Base-by-base conservation (phyloP, 92 coral and sea anemone genomes). In the Actinostola sp. region DNA sequence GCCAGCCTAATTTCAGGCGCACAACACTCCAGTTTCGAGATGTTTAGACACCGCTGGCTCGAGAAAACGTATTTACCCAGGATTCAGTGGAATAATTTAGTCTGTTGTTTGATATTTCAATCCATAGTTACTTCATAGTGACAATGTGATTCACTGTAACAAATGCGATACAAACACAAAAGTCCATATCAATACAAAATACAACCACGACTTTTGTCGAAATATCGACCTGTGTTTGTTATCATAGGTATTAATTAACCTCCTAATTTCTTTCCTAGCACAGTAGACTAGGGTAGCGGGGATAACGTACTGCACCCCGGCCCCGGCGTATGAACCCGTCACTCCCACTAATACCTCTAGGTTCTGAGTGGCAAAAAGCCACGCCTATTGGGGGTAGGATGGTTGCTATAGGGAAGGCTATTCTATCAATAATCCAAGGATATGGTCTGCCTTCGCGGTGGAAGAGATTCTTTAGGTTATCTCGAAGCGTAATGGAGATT, bases 261-360 rank as follows among this genome's bases (percentile, higher is more conserved):
- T 68, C 67, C 60, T 78, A 32, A 89, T 63, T 20, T 71, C 76
- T 52, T 84, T 89, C 66, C 94, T 88, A 24, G 90, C 98, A 72
- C 55, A 94, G 57, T 85, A 88, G 33, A 86, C 89, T 58, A 94
- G 71, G 45, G 82, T 75, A 19, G 95, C 93, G 8, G 98, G 98
- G n/a, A 94, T 94, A 6, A 92, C 82, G 54, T 94, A 94, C 68
- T 94, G 98, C 13, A 94, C 98, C 0, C 98, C 98, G 43, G 92
- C 72, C 31, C 98, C 98, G 23, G 98, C 98, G 63, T 94, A 94
- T 20, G 98, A 94, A 1, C 98, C 98, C 0, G 98, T 94, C 49
- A 94, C 83, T 13, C 97, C 97, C 15, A 94, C 98, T 34, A n/a
- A 81, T 42, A 91, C 10, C 67, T 91, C 95, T 16, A 94, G 75